Evolutionary conservation across 2,888 invertebrate genomes (phyloP).

Genomic region (Nasonia oneida): DNA sequence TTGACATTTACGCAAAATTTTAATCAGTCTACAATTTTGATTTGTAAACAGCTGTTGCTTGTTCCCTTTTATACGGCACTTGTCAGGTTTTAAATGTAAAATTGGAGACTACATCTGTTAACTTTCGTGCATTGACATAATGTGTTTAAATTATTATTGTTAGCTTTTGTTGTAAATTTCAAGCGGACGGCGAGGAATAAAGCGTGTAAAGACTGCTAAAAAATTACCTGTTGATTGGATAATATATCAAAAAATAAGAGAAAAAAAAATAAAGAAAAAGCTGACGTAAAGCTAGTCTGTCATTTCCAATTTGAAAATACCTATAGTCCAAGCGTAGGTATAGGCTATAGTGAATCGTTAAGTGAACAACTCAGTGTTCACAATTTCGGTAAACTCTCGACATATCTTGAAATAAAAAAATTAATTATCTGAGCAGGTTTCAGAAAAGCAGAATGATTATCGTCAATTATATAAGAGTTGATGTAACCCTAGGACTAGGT

Average conservation of each 20-base stretch:
- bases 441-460: slow-evolving; percentile 75
- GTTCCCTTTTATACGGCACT: not conserved
- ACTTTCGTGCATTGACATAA: slow-evolving; percentile 46
- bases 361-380: slow-evolving; percentile 69
- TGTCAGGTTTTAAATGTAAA: slow-evolving; percentile 4
- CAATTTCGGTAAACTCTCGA: slow-evolving; percentile 73
- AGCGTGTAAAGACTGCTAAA: slow-evolving; percentile 47
- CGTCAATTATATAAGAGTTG: slow-evolving; percentile 75
- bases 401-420: slow-evolving; percentile 70
- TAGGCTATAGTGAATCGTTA: slow-evolving; percentile 66
- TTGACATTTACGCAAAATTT: not conserved
- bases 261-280: slow-evolving; percentile 64
- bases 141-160: slow-evolving; percentile 50
- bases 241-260: slow-evolving; percentile 60
- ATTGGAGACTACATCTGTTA: slow-evolving; percentile 40
- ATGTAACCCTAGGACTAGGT: slow-evolving; percentile 72
- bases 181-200: slow-evolving; percentile 12
- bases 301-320: slow-evolving; percentile 68
- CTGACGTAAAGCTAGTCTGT: slow-evolving; percentile 45
- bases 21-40: not conserved
- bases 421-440: slow-evolving; percentile 75
- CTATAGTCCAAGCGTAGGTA: slow-evolving; percentile 63
- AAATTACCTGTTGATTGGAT: slow-evolving; percentile 52
- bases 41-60: not conserved
- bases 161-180: slow-evolving; percentile 38